Evolutionary conservation across 2,888 invertebrate species (phyloP).

Genomic region (Subacronicta megacephala): DNA sequence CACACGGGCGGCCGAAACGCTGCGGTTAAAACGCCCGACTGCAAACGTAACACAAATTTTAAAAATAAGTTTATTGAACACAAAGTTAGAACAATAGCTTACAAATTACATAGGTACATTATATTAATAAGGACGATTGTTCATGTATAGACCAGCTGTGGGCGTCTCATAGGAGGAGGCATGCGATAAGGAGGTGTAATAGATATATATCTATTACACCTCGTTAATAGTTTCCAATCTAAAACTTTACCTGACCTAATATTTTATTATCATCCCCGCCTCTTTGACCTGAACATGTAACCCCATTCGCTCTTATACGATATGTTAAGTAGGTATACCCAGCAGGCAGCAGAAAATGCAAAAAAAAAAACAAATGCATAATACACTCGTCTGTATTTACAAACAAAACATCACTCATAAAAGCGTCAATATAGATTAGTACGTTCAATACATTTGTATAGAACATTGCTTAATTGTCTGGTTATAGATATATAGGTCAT

Average conservation of each 20-base stretch:
- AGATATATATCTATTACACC: too few species aligned
- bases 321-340: too few species aligned
- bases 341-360: too few species aligned
- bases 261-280: slow-evolving; percentile 98
- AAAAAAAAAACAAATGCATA: too few species aligned
- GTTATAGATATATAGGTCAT: too few species aligned
- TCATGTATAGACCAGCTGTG: slow-evolving; percentile 90
- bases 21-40: slow-evolving; percentile 41
- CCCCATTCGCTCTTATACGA: slow-evolving; percentile 97
- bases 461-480: too few species aligned
- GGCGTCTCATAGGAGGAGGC: slow-evolving; percentile 92
- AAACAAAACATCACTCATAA: too few species aligned
- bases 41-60: too few species aligned
- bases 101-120: slow-evolving; percentile 22
- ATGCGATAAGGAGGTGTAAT: slow-evolving; percentile 95
- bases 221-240: slow-evolving; percentile 98
- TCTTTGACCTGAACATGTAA: slow-evolving; percentile 97
- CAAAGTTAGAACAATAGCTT: slow-evolving; percentile 34
- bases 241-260: slow-evolving; percentile 95
- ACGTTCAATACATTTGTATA: too few species aligned
- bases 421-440: too few species aligned
- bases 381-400: too few species aligned
- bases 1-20: slow-evolving; percentile 59
- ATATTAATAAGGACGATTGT: slow-evolving; percentile 89
- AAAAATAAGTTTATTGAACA: slow-evolving; percentile 37